Evolutionary conservation across 2,888 invertebrate genomes (phyloP), one percentile per base, ranked within the genome.

Genomic region (Acleris sparsana): DNA sequence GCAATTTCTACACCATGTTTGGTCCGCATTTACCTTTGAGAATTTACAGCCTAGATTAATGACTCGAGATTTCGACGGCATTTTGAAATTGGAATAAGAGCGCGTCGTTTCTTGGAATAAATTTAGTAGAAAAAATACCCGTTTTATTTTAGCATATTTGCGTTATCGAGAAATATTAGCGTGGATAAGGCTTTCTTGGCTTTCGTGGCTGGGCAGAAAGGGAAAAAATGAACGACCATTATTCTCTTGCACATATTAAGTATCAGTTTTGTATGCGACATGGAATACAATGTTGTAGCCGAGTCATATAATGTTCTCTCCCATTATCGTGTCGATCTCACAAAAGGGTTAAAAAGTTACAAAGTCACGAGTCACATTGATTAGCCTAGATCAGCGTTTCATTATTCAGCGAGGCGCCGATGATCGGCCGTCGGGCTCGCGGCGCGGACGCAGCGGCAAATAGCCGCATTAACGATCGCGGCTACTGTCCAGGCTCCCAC

Each of bases 361-460:
- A 79, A 79, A 77, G 80, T 76, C 71, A 76, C 75, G 80, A 39
- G 39, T 39, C 39, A 39, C 79, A 85, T 86, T 84, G 83, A 87
- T 89, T 87, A 87, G 85, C 83, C 81, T 74, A 84, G 81, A 85
- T 85, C 74, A 79, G 66, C 76, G 76, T 79, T 83, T 83, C 76
- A 88, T 88, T 86, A 88, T 87, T 84, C 85, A 86, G 80, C 66
- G 76, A 81, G 85, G 86, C 87, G 87, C 86, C 86, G 84, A 83
- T 86, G 84, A 85, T 82, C 83, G 82, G 80, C 77, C 78, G 73
- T 78, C 53, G 72, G 79, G 81, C 78, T 80, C 80, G 82, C 79
- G 73, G 68, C 76, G 72, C 53, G 63, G n/a, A 17, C 48, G 44
- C 62, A 70, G 78, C 79, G 76, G 78, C 80, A 84, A 84, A 85